phyloP scores from a whole-genome alignment of 2,888 invertebrate species.

The Oxystoma pomonae region DNA sequence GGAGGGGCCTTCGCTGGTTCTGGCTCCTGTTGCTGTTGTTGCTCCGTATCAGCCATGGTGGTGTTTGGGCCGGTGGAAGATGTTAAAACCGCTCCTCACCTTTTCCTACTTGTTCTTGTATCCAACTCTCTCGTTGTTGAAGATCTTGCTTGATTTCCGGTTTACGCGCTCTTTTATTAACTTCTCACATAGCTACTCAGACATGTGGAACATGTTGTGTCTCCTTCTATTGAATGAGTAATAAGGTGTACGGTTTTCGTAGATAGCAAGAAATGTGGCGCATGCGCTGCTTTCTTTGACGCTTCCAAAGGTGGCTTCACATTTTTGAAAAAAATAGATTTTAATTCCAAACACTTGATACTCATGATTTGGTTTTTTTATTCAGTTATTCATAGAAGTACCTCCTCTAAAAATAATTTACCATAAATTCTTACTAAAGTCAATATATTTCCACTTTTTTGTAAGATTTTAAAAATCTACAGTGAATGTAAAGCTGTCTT shows the following conservation, averaged over 20 bases:
- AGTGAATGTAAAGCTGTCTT: too few species aligned
- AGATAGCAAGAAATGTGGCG: not conserved
- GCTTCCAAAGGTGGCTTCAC: not conserved
- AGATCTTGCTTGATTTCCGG: slow-evolving; percentile 35
- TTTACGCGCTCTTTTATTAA: not conserved
- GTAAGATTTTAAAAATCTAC: too few species aligned
- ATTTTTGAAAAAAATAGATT: too few species aligned
- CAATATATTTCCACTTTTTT: too few species aligned
- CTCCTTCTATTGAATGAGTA: not conserved
- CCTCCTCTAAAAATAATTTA: too few species aligned
- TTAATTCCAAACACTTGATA: too few species aligned
- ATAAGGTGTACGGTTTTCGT: not conserved
- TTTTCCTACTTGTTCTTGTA: slow-evolving; percentile 65
- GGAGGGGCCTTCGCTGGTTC: slow-evolving; percentile 56
- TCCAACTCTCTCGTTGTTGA: slow-evolving; percentile 50
- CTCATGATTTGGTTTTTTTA: too few species aligned
- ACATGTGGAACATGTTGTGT: not conserved
- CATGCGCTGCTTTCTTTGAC: not conserved
- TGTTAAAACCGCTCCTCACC: slow-evolving; percentile 74
- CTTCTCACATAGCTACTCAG: not conserved
- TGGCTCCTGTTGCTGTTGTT: slow-evolving; percentile 62
- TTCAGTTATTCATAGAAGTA: too few species aligned
- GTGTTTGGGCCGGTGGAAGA: slow-evolving; percentile 63
- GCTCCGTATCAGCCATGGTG: slow-evolving; percentile 85
- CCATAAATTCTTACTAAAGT: too few species aligned